phyloP scores from a whole-genome alignment of 2,888 invertebrate genomes.

The Pogonocherus hispidulus region DNA sequence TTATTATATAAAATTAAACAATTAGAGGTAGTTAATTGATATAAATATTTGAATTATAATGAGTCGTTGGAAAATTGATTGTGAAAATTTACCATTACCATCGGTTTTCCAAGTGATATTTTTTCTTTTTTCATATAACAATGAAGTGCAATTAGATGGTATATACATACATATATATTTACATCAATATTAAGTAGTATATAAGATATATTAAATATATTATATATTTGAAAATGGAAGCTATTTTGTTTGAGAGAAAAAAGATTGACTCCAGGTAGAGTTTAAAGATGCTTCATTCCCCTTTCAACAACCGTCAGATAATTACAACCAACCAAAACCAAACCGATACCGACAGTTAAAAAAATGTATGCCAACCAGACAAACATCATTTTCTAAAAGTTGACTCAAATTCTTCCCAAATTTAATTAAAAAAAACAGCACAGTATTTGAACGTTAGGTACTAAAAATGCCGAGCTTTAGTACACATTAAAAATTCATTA shows the following conservation, averaged over 20 bases:
- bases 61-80: constrained; percentile 53
- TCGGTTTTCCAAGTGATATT: constrained; percentile 57
- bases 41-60: constrained; percentile 60
- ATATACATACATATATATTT: constrained; percentile 73
- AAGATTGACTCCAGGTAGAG: constrained; percentile 74
- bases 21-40: constrained; percentile 67
- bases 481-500: too few species aligned
- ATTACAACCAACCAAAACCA: constrained; percentile 70
- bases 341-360: constrained; percentile 74
- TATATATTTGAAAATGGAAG: constrained; percentile 71
- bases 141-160: constrained; percentile 77
- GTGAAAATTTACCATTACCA: constrained; percentile 45
- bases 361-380: constrained; percentile 36
- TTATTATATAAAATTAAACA: constrained; percentile 69
- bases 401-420: neutral
- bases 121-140: constrained; percentile 69
- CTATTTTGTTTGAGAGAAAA: constrained; percentile 78
- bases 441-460: neutral
- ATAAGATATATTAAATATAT: constrained; percentile 70
- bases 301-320: constrained; percentile 69
- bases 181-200: constrained; percentile 71
- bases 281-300: constrained; percentile 67
- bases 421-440: neutral
- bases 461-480: neutral
- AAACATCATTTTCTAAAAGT: constrained; percentile 28